phyloP scores from a whole-genome alignment of 92 coral and sea anemone genomes.

The Porites cylindrica region DNA sequence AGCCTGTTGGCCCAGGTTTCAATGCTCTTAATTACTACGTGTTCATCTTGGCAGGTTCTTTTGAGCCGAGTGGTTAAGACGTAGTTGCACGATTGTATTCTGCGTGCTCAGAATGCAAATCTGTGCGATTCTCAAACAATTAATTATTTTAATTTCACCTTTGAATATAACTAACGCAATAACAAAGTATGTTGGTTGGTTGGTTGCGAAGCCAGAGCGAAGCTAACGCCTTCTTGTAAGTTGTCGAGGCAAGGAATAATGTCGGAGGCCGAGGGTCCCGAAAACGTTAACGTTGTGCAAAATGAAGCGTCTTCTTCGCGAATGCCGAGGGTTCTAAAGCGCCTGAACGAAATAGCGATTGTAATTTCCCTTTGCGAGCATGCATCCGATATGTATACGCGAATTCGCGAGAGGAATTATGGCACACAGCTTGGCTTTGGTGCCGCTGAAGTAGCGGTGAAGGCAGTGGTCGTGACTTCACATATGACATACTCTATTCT shows the following conservation, averaged over 20 bases:
- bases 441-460: conserved; percentile 22
- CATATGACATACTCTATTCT: conserved; percentile 11
- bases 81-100: not conserved
- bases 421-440: conserved; percentile 14
- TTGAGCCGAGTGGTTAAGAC: not conserved
- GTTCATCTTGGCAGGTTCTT: no score
- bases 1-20: no score
- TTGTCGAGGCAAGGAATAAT: not conserved
- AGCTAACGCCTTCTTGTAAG: not conserved
- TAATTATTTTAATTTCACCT: not conserved
- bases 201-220: no score
- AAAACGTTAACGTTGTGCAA: not conserved
- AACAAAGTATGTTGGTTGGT: not conserved
- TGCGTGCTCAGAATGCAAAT: not conserved
- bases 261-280: conserved; percentile 7
- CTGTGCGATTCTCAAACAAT: not conserved
- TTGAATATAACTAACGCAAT: not conserved
- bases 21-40: no score
- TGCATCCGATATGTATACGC: conserved; percentile 16
- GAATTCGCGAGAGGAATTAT: conserved; percentile 2
- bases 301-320: not conserved
- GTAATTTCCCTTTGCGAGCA: conserved; percentile 5
- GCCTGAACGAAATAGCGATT: conserved; percentile 28
- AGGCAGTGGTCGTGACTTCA: conserved; percentile 23
- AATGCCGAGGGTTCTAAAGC: conserved; percentile 15